These are phyloP conservation scores for Pitangus sulphuratus DNA, from an alignment of 2,797 vertebrate genomes.

Conservation along the genomic window DNA sequence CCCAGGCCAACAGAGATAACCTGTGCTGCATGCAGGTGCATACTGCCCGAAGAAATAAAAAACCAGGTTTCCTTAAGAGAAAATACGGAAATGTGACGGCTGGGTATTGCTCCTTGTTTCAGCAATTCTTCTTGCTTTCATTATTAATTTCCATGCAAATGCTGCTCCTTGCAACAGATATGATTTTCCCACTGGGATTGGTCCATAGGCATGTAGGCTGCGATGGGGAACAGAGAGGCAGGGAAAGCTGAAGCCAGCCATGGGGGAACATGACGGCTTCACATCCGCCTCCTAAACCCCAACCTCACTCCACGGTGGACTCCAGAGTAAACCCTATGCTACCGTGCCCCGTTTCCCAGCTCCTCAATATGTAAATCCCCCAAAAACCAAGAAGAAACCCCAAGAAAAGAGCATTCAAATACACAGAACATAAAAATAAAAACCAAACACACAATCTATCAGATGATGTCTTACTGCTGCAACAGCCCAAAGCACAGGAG, in stretches of 20 bases:
- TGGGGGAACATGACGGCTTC: background rate
- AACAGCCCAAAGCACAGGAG: background rate
- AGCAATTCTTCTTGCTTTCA: background rate
- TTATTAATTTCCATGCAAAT: background rate
- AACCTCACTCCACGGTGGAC: background rate
- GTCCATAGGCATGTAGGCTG: background rate
- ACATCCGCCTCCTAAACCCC: background rate
- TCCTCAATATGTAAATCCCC: background rate
- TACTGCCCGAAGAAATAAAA: background rate
- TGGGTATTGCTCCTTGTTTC: background rate
- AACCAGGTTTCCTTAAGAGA: background rate
- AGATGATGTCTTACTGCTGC: background rate
- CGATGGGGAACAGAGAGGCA: background rate
- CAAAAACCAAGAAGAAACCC: background rate
- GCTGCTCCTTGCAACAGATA: background rate
- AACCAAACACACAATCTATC: background rate
- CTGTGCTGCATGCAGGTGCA: background rate
- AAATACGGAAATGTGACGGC: background rate
- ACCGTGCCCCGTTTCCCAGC: background rate
- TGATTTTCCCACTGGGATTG: background rate
- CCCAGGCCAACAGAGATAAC: background rate
- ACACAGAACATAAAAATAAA: background rate
- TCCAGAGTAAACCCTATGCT: background rate
- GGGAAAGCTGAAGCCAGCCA: background rate
- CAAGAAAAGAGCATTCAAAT: background rate